Evolutionary conservation across 1,140 invertebrate genomes (phyloP).

Genomic region (Penaeus vannamei): DNA sequence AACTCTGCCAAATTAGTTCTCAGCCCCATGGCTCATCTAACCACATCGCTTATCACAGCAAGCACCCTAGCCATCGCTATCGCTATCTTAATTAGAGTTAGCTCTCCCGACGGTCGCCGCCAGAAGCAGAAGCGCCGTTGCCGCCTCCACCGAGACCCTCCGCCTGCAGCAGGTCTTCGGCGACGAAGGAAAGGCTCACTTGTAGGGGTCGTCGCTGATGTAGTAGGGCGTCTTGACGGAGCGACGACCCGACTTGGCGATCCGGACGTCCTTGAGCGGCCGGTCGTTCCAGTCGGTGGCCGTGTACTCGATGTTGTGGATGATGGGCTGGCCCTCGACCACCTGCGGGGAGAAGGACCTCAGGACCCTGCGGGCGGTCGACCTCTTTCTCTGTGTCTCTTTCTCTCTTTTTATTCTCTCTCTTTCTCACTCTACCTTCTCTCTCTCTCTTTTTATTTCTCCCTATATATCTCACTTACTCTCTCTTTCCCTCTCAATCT

Average conservation of each 20-base stretch:
- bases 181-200: conserved; percentile 41
- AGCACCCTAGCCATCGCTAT: no score
- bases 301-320: conserved; percentile 74
- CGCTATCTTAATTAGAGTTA: no score
- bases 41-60: no score
- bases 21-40: no score
- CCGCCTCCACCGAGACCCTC: background rate
- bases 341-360: conserved; percentile 50
- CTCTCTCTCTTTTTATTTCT: background rate
- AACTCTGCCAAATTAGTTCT: no score
- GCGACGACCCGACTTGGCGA: conserved; percentile 68
- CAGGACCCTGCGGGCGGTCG: background rate
- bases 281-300: conserved; percentile 72
- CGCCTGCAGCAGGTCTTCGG: no score
- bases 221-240: conserved; percentile 48
- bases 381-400: background rate
- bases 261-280: conserved; percentile 73
- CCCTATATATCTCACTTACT: conserved; percentile 4
- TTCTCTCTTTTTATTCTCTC: background rate
- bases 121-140: no score
- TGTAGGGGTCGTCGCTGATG: conserved; percentile 66
- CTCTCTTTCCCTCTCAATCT: conserved; percentile 24
- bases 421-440: background rate
- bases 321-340: conserved; percentile 71
- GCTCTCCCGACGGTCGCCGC: no score